Percentiles rank a stretch among this genome's conserved stretches.
phyloP scores from a whole-genome alignment of 2,797 vertebrate genomes.

The Sphenodon punctatus region DNA sequence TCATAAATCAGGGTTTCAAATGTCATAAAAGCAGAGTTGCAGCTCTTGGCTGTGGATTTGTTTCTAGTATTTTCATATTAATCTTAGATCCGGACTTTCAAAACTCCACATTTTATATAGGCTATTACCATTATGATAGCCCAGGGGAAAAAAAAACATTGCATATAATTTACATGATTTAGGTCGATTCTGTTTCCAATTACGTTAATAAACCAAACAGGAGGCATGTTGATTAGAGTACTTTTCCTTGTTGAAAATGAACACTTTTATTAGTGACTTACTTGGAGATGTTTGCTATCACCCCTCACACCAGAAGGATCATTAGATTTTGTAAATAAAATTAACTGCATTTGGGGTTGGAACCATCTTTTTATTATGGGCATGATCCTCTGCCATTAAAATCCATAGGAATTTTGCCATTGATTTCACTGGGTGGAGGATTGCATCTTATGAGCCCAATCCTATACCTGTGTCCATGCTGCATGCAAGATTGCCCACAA shows the following conservation, averaged over 20 bases:
- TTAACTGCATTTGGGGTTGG: neutral
- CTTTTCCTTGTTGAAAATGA: constrained; percentile 53
- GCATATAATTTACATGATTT: constrained; percentile 69
- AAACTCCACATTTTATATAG: constrained; percentile 63
- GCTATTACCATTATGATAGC: constrained; percentile 63
- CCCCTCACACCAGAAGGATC: neutral
- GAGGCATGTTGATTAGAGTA: constrained; percentile 55
- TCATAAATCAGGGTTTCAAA: constrained; percentile 72
- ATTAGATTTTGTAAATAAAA: neutral
- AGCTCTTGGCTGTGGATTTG: neutral
- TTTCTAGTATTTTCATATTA: constrained; percentile 59
- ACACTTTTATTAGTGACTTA: constrained; percentile 15
- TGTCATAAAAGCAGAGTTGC: constrained; percentile 58
- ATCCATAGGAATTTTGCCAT: no score
- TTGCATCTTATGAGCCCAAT: no score
- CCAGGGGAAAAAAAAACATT: constrained; percentile 40
- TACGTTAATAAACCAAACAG: constrained; percentile 65
- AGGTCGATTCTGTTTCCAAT: constrained; percentile 63
- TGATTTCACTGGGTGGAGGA: no score
- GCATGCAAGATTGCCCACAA: no score
- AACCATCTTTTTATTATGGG: no score
- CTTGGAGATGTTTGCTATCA: neutral
- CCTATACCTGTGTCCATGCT: no score
- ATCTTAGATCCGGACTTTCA: constrained; percentile 59
- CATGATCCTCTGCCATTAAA: no score